Base-by-base conservation (phyloP, 2,888 invertebrate genomes). In the Ariolimax columbianus region DNA sequence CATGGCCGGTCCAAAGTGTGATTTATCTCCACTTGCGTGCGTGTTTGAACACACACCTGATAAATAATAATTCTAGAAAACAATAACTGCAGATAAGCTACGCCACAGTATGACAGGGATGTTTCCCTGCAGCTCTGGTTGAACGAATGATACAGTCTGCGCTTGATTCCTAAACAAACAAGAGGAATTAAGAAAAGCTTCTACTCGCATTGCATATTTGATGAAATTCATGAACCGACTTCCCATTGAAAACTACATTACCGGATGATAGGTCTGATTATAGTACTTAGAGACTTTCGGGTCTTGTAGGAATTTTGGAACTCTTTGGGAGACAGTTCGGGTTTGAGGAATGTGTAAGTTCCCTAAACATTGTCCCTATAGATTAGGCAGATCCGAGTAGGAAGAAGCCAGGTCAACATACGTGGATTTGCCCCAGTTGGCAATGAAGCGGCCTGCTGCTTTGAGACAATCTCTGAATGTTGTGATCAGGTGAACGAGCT, bases 171-270 rank as follows among this genome's bases (percentile, higher is more conserved):
- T 68, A 40, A 66, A 43, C 66, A 79, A 79, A 79, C 47, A 79
- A 43, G 59, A n/a, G 30, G 33, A 9, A 23, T 79, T 30, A 1
- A 7, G 40, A 19, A n/a, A 43, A 4, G n/a, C 51, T 43, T 43
- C 43, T 33, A 17, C 47, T 0, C 26, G 30, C 43, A 4, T n/a
- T 9, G 43, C 19, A 68, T 79, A 66, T 30, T 66, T 33, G 36
- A 79, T 66, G 33, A 79, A 66, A 79, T 63, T 66, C 43, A 79
- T 79, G 79, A 79, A 79, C 66, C 66, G 33, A 23, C n/a, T 9
- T 30, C 47, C 79, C 33, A 79, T 66, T 79, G 79, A 66, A 47
- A 68, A 66, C 68, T 79, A 79, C 51, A 66, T 79, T 43, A 79
- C 79, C 43, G 68, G 68, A 79, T 79, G 68, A 43, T 40, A 33